Conservation (phyloP, 2,888 invertebrate genomes). For the Heliconius charithonia region DNA sequence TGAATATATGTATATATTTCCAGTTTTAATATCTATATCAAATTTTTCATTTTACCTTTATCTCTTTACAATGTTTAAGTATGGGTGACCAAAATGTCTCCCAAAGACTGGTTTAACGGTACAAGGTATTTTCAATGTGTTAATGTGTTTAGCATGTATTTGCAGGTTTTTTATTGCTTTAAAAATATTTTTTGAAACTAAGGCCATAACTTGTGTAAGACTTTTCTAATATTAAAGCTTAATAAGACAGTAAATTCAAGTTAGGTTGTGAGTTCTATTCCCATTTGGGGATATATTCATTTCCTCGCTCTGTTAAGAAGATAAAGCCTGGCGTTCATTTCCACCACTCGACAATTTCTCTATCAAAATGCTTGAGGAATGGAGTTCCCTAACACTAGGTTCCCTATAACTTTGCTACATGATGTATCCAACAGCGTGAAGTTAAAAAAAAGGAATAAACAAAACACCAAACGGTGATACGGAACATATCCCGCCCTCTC, state of each 20-base stretch:
- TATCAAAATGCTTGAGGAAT: neutral
- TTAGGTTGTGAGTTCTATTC: neutral
- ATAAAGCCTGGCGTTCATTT: neutral
- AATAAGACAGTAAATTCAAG: too few species aligned
- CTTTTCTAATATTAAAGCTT: neutral
- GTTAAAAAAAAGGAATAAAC: neutral
- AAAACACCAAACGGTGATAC: neutral
- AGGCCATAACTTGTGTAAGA: neutral
- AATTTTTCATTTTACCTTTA: neutral
- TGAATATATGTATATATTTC: neutral
- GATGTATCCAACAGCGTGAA: neutral
- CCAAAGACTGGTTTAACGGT: slow-evolving; percentile 19
- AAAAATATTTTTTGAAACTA: neutral
- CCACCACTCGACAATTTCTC: neutral
- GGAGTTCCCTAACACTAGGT: neutral
- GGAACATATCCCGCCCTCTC: neutral
- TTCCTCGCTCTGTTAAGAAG: neutral
- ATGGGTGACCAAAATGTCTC: neutral
- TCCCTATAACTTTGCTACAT: neutral
- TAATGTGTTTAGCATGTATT: slow-evolving; percentile 12
- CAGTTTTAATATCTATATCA: neutral
- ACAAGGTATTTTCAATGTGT: slow-evolving; percentile 2
- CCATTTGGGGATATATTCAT: neutral
- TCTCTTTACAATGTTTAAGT: neutral
- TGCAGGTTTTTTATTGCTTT: slow-evolving; percentile 7